Evolutionary conservation across 2,113 vertebrate genomes (phyloP), one percentile per base, ranked within the genome.

Genomic region (Solea solea): DNA sequence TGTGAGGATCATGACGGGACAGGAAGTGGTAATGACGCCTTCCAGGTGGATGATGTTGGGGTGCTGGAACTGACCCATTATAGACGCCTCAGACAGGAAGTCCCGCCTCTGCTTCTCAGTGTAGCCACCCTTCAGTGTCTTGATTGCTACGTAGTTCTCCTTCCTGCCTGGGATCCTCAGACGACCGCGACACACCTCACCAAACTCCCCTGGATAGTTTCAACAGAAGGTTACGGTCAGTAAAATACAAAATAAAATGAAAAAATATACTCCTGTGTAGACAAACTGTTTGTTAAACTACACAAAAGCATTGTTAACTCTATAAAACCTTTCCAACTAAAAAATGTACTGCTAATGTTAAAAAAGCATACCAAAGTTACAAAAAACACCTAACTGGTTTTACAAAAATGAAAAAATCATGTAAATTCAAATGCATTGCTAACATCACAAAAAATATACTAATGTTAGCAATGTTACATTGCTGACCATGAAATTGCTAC

Each of bases 31-130:
- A 79, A 89, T 87, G 61, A 91, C 88, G 0, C 89, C 89, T 41
- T 91, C 89, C 65, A 91, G 86, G 81, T 87, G 89, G 81, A 91
- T 91, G 88, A 91, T 91, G 86, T 91, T 91, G 9, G 89, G 89
- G 57, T 91, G 89, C 67, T 89, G 88, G 77, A 91, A 91, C 83
- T 91, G 89, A 5, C 89, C 89, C 89, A 91, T 91, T 83, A 91
- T 91, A 61, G 89, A 91, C 13, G 89, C 89, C 76, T 90, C 89
- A 0, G 86, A 90, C 54, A 90, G 79, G 84, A 88, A 90, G 85
- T 88, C 83, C 74, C 89, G 83, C 83, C 89, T 85, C 84, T 90
- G 88, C 60, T 87, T 82, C 1, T 88, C 88, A 0, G 84, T 91
- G 83, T 83, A 89, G 5, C 86, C 88, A 0, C 85, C 88, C 73